Conservation (phyloP, 92 coral and sea anemone genomes). For the Heteractis magnifica region DNA sequence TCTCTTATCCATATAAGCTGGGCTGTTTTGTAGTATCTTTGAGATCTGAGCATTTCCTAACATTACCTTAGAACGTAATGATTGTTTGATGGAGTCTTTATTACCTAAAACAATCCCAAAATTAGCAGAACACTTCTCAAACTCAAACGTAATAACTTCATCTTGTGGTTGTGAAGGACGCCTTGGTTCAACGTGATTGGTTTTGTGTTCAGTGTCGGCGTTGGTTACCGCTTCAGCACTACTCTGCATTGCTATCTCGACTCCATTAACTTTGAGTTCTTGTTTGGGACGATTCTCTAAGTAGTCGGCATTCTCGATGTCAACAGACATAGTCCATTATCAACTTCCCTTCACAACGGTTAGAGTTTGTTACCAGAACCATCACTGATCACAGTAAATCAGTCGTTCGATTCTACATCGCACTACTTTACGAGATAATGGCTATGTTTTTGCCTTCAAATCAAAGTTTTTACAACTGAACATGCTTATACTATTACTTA, state of each 20-base stretch:
- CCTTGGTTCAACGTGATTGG: not conserved
- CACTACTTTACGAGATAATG: not conserved
- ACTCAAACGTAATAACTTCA: conserved; percentile 57
- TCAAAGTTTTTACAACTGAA: not conserved
- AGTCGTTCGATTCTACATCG: not conserved
- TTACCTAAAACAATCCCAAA: conserved; percentile 73
- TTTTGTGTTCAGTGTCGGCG: not conserved
- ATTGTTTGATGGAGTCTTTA: conserved; percentile 33
- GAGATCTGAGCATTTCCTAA: conserved; percentile 77
- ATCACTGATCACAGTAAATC: not conserved
- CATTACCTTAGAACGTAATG: conserved; percentile 56
- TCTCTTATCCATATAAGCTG: conserved; percentile 65
- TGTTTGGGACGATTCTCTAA: conserved; percentile 2
- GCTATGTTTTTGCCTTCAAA: not conserved
- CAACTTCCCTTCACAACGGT: conserved; percentile 2
- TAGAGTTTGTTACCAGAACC: not conserved
- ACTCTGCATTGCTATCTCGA: not conserved
- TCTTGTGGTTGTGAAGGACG: conserved; percentile 35
- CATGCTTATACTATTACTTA: not conserved
- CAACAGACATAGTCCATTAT: conserved; percentile 26
- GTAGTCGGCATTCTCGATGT: not conserved
- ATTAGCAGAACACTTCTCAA: conserved; percentile 70
- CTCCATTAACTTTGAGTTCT: not conserved
- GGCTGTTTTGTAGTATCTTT: conserved; percentile 62
- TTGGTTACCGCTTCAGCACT: too few species aligned